Evolutionary conservation across 2,888 invertebrate species (phyloP).

Genomic region (Aphidius colemani): DNA sequence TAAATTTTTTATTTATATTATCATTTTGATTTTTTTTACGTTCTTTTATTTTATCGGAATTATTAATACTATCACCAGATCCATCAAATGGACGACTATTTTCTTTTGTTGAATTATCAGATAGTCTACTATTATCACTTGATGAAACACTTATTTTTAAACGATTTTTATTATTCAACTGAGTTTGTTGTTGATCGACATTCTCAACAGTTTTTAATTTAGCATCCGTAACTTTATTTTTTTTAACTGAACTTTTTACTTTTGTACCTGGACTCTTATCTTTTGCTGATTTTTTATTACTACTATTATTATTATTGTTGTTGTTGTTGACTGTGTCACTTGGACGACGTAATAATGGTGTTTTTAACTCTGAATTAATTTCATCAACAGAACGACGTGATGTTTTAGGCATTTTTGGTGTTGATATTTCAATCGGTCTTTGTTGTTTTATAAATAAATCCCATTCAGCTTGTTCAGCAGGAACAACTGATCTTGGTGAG

Average conservation of each 20-base stretch:
- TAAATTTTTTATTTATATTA: conserved; percentile 32
- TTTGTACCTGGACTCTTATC: conserved; percentile 21
- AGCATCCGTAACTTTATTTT: conserved; percentile 1
- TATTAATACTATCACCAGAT: conserved; percentile 35
- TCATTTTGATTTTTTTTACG: conserved; percentile 31
- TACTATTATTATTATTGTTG: conserved; percentile 3
- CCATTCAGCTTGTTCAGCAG: conserved; percentile 18
- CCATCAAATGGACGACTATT: conserved; percentile 47
- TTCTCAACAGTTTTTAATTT: conserved; percentile 31
- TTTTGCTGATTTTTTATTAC: conserved; percentile 9
- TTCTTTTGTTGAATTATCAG: conserved; percentile 49
- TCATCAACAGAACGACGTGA: conserved; percentile 18
- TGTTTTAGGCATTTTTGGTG: conserved; percentile 15
- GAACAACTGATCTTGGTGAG: conserved; percentile 11
- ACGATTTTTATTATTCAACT: conserved; percentile 14
- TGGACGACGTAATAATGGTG: conserved; percentile 5
- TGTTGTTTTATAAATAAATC: conserved; percentile 23
- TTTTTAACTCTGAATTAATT: not conserved
- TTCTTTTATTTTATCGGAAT: conserved; percentile 32
- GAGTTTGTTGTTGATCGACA: conserved; percentile 17
- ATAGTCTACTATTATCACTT: conserved; percentile 28
- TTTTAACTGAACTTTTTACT: conserved; percentile 6
- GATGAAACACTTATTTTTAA: conserved; percentile 23
- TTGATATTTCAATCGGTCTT: conserved; percentile 2
- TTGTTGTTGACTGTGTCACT: not conserved